Evolutionary conservation across 2,113 vertebrate genomes (phyloP), one percentile per base, ranked within the genome.

Genomic region (Sylvia atricapilla): DNA sequence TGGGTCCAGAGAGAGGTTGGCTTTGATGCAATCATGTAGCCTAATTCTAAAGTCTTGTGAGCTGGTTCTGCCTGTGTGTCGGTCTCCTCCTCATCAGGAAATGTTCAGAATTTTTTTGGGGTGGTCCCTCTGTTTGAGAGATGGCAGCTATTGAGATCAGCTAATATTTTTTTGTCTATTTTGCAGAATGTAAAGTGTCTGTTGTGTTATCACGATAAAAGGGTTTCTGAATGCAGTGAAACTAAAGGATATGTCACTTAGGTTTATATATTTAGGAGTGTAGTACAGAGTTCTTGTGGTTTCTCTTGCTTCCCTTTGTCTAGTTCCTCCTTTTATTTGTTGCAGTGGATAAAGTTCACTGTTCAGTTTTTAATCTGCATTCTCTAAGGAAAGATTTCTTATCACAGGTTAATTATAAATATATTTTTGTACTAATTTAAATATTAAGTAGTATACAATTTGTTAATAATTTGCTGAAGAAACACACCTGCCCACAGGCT

Each of bases 61-160:
- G 75, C 37, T 58, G 66, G 25, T 67, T 70, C 83, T 94, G 31
- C n/a, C n/a, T 0, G 0, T 53, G 6, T 0, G 1, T 41, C 3
- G 10, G 6, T 27, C 53, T 62, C 24, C 27, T 47, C 21, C 30
- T 47, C 28, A 6, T 41, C 50, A 53, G 49, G 44, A 46, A 19
- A 58, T 7, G 6, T 24, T n/a, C 50, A 44, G 46, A 74, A 39
- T 67, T 9, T 66, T 44, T 47, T 84, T 77, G 24, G 72, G n/a
- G 8, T 68, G 58, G 13, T 33, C 20, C 10, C 20, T 90, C 25
- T 89, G 25, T 55, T 87, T n/a, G 55, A 77, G 74, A 74, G 55
- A 13, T 15, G 35, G 31, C 59, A 68, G 19, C 30, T 84, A 2
- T 47, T 84, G 75, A 75, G 49, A 37, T 82, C 47, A 37, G 17